These are phyloP conservation scores for Cephus cinctus DNA, from an alignment of 1,140 invertebrate species.

Conservation along the genomic window DNA sequence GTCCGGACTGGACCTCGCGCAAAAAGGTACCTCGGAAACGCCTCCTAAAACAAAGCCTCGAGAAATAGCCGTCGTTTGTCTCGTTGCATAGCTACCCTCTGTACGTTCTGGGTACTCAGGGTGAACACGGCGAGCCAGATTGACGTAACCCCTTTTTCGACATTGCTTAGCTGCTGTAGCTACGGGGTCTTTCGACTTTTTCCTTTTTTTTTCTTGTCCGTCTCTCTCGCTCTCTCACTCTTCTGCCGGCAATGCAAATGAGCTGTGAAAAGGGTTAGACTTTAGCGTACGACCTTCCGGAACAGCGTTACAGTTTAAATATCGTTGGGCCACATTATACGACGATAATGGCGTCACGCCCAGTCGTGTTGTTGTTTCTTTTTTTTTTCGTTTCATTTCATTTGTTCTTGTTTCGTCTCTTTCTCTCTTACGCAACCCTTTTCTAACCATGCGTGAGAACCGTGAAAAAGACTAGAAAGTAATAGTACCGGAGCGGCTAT, in stretches of 20 bases:
- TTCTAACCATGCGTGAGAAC: slow-evolving; percentile 12
- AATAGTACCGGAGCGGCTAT: too few species aligned
- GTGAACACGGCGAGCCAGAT: background rate
- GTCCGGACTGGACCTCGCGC: slow-evolving; percentile 21
- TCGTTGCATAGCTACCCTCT: too few species aligned
- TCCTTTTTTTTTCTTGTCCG: slow-evolving; percentile 4
- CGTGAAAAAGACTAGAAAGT: too few species aligned
- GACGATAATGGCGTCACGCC: slow-evolving; percentile 50
- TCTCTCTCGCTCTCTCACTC: slow-evolving; percentile 9
- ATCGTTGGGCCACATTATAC: slow-evolving; percentile 24
- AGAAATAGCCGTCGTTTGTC: slow-evolving; percentile 34
- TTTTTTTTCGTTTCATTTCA: slow-evolving; percentile 3
- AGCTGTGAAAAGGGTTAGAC: slow-evolving; percentile 20
- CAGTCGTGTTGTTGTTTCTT: slow-evolving; percentile 20
- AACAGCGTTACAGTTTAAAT: slow-evolving; percentile 31
- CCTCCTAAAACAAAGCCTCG: slow-evolving; percentile 32
- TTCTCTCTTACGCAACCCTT: slow-evolving; percentile 6
- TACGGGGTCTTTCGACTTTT: background rate
- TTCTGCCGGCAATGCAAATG: slow-evolving; percentile 28
- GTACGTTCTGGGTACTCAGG: too few species aligned
- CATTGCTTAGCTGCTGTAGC: too few species aligned
- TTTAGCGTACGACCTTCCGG: too few species aligned
- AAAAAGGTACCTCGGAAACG: slow-evolving; percentile 34
- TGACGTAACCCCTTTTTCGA: slow-evolving; percentile 17
- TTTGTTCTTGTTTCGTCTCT: slow-evolving; percentile 8